Conservation (phyloP, 2,888 invertebrate genomes). For the Cistogaster globosa region DNA sequence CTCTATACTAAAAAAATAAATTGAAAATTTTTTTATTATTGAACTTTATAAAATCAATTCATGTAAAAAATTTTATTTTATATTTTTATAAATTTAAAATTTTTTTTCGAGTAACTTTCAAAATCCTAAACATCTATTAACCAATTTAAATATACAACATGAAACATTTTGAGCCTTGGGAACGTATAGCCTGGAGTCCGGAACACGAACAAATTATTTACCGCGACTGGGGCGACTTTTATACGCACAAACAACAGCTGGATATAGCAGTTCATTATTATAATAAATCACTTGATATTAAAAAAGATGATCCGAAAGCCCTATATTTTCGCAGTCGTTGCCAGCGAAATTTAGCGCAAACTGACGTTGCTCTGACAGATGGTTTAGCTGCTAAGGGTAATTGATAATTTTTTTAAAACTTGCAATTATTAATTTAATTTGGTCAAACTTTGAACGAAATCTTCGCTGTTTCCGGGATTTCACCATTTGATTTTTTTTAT, state of each 20-base stretch:
- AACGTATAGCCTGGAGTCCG: constrained; percentile 76
- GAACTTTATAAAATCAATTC: no score
- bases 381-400: constrained; percentile 77
- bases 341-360: constrained; percentile 78
- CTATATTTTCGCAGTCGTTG: constrained; percentile 78
- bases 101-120: no score
- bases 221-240: constrained; percentile 80
- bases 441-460: no score
- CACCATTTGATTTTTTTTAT: no score
- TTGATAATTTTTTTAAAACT: neutral
- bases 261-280: constrained; percentile 79
- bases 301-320: constrained; percentile 76
- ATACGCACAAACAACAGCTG: constrained; percentile 78
- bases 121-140: no score
- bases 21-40: no score
- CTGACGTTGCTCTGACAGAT: constrained; percentile 77
- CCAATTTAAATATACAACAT: no score
- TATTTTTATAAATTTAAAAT: no score
- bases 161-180: constrained; percentile 73
- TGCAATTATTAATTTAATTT: no score
- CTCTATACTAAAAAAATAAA: no score
- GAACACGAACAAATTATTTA: constrained; percentile 79
- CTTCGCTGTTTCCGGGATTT: no score
- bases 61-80: no score
- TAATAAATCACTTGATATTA: constrained; percentile 77